These are phyloP conservation scores for Drosophila demipolita DNA, from an alignment of 2,888 invertebrate genomes.

Conservation along the genomic window DNA sequence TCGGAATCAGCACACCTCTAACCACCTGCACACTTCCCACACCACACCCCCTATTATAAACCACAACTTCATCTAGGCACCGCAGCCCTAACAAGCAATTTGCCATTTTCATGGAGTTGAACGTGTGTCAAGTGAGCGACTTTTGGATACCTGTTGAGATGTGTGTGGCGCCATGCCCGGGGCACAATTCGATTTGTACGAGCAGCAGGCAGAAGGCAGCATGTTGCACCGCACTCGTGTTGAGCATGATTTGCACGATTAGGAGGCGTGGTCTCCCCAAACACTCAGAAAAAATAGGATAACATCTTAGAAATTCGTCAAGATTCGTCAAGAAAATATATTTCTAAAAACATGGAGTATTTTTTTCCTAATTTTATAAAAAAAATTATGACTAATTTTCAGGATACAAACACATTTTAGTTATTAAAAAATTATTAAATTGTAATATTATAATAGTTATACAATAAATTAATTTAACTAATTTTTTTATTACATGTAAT, in stretches of 20 bases:
- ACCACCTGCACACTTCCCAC: not conserved
- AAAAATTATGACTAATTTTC: not conserved
- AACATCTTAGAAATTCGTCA: not conserved
- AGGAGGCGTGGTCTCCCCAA: conserved; percentile 10
- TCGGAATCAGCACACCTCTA: conserved; percentile 39
- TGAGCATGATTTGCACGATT: conserved; percentile 54
- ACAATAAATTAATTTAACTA: not conserved
- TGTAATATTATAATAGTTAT: not conserved
- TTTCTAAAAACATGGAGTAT: not conserved
- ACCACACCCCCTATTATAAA: not conserved
- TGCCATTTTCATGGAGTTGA: conserved; percentile 51
- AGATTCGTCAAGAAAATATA: not conserved
- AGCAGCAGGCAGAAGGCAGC: conserved; percentile 50
- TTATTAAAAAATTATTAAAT: not conserved
- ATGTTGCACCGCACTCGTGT: conserved; percentile 46
- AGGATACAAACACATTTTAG: too few relatives aligned
- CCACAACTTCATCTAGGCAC: not conserved
- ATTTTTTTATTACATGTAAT: not conserved
- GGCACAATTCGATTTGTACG: conserved; percentile 54
- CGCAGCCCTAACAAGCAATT: conserved; percentile 35
- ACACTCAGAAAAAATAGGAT: not conserved
- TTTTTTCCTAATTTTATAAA: not conserved
- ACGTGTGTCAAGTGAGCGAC: conserved; percentile 35
- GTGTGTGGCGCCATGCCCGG: conserved; percentile 36
- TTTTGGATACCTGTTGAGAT: conserved; percentile 65